Evolutionary conservation across 2,888 invertebrate species (phyloP), one percentile per base, ranked within the genome.

Genomic region (Dasypolia templi): DNA sequence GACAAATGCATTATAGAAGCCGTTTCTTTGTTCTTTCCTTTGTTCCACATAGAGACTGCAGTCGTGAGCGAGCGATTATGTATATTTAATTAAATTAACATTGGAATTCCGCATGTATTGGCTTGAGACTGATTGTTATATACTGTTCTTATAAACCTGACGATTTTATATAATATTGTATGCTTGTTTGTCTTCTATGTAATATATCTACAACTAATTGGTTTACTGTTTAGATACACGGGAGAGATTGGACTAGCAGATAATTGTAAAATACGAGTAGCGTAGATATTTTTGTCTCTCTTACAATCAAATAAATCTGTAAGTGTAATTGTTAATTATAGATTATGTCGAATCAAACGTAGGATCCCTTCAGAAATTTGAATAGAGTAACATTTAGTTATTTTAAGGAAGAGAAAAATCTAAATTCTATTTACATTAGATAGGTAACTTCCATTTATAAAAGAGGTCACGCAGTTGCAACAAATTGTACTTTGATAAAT

Each of bases 51-150:
- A 39, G 32, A 22, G 19, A 56, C 75, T 84, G 86, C 87, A 87
- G 85, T 88, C 87, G 78, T 86, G 86, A 89, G 86, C 81, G 84
- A 76, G 83, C 76, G 59, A 76, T 87, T 78, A 70, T 89, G 88
- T 91, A 89, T 88, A 88, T 90, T 91, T 90, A 87, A 91, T 90
- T 90, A 85, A 88, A 85, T 90, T 90, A 89, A 88, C 88, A 89
- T 87, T 89, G 87, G 75, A 88, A 91, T 90, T 92, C 91, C 85
- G 92, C 85, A 88, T 93, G 91, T 92, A 92, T 93, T 93, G 90
- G 93, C 93, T 94, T 93, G 94, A 95, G 95, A 95, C 95, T 95
- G 95, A 95, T 93, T 93, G 92, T 93, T 91, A 90, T 87, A 89
- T 91, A 92, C 91, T 92, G 89, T 92, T 91, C 91, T 92, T 92